phyloP scores from a whole-genome alignment of 2,888 invertebrate genomes.

The Oscheius onirici region DNA sequence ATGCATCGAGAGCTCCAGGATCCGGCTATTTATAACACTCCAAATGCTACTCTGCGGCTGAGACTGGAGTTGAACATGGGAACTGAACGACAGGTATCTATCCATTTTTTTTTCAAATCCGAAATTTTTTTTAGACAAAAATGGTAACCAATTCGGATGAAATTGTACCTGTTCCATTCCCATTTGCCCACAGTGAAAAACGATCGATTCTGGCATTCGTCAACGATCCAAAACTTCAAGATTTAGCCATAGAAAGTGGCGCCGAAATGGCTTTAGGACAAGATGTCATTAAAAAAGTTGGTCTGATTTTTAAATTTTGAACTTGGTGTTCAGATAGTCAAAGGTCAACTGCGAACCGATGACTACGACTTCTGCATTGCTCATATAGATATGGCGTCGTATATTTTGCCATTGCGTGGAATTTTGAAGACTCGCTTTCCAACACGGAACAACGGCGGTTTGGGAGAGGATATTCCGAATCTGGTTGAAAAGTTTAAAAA shows the following conservation, averaged over 20 bases:
- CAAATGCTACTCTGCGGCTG: conserved; percentile 80
- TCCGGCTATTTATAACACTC: conserved; percentile 83
- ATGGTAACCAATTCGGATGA: conserved; percentile 66
- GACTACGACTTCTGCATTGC: conserved; percentile 71
- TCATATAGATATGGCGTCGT: conserved; percentile 63
- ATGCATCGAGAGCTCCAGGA: conserved; percentile 85
- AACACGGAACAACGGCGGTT: conserved; percentile 65
- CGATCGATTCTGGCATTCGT: conserved; percentile 69
- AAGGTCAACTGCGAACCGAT: conserved; percentile 69
- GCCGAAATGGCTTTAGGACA: conserved; percentile 69
- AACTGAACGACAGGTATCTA: conserved; percentile 78
- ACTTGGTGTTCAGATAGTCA: conserved; percentile 57
- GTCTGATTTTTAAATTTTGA: too few relatives aligned
- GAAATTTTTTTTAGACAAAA: conserved; percentile 60
- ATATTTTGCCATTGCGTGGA: conserved; percentile 66
- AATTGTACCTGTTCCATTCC: conserved; percentile 67
- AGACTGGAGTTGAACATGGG: conserved; percentile 85
- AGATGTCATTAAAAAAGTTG: conserved; percentile 68
- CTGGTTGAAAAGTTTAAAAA: conserved; percentile 66
- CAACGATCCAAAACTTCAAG: conserved; percentile 60
- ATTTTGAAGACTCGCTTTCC: conserved; percentile 68
- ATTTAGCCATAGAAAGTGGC: conserved; percentile 65
- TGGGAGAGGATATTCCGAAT: conserved; percentile 64
- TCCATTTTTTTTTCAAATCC: too few relatives aligned
- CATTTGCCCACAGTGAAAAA: conserved; percentile 70